Conservation (phyloP, 2,888 invertebrate genomes). For the Clistopyga incitator region DNA sequence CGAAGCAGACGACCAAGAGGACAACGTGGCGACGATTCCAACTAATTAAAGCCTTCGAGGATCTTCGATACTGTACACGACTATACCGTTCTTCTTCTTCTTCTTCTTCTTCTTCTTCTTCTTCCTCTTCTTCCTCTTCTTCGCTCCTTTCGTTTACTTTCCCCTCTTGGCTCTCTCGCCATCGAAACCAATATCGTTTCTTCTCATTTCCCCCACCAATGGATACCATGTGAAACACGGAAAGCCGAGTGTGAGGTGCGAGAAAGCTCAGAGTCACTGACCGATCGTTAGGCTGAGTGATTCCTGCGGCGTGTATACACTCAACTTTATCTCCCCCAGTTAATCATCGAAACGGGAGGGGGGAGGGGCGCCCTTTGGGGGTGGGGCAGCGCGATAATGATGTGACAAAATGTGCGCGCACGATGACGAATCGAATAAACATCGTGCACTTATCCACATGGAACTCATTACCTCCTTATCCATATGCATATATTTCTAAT, state of each 20-base stretch:
- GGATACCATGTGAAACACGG: slow-evolving; percentile 36
- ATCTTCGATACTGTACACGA: slow-evolving; percentile 53
- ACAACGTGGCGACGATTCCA: slow-evolving; percentile 79
- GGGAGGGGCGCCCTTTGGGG: slow-evolving; percentile 5
- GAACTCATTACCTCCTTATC: slow-evolving; percentile 9
- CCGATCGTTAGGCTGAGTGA: slow-evolving; percentile 70
- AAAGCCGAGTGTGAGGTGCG: slow-evolving; percentile 58
- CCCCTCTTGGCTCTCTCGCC: slow-evolving; percentile 52
- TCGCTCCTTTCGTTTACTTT: slow-evolving; percentile 64
- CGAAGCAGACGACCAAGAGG: slow-evolving; percentile 28
- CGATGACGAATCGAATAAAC: slow-evolving; percentile 61
- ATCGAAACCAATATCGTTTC: slow-evolving; percentile 62
- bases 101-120: slow-evolving; percentile 54
- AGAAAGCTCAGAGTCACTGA: slow-evolving; percentile 71
- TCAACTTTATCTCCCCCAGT: slow-evolving; percentile 42
- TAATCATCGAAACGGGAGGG: slow-evolving; percentile 58
- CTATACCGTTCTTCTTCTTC: slow-evolving; percentile 63
- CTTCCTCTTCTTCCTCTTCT: too few species aligned
- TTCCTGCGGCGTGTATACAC: slow-evolving; percentile 20
- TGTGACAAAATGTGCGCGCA: slow-evolving; percentile 71
- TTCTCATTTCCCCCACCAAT: slow-evolving; percentile 47
- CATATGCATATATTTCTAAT: background rate
- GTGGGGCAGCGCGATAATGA: slow-evolving; percentile 71
- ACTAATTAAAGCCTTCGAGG: slow-evolving; percentile 82
- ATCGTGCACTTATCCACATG: slow-evolving; percentile 45